These are phyloP conservation scores for Hoplostethus atlanticus DNA, from an alignment of 2,797 vertebrate genomes.

Conservation along the genomic window DNA sequence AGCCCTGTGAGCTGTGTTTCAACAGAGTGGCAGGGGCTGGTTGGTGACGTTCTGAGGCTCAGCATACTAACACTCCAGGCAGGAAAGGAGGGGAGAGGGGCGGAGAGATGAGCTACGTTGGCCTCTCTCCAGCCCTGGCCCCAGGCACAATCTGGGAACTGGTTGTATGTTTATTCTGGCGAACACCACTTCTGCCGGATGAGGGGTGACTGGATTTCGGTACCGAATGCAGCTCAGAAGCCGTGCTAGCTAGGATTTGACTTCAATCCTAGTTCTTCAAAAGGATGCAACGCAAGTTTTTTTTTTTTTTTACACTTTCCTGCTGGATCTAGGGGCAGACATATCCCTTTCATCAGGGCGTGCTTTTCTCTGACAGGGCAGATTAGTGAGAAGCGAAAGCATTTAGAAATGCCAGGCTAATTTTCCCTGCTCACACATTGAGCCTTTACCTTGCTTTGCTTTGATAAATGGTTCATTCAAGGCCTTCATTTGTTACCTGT, in stretches of 20 bases:
- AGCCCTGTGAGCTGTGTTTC: slow-evolving; percentile 44
- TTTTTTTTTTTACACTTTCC: slow-evolving; percentile 29
- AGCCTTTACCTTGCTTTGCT: slow-evolving; percentile 57
- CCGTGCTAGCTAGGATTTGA: slow-evolving; percentile 64
- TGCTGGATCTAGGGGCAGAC: slow-evolving; percentile 64
- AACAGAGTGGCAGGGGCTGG: slow-evolving; percentile 36
- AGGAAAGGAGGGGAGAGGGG: slow-evolving; percentile 11
- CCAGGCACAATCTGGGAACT: slow-evolving; percentile 47
- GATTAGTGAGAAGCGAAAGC: slow-evolving; percentile 72
- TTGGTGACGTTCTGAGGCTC: slow-evolving; percentile 31
- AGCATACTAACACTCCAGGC: slow-evolving; percentile 28
- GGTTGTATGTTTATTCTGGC: slow-evolving; percentile 52
- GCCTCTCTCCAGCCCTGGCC: slow-evolving; percentile 51
- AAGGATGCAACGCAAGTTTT: slow-evolving; percentile 36
- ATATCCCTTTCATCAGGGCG: slow-evolving; percentile 75
- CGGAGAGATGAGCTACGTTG: slow-evolving; percentile 33
- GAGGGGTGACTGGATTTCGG: slow-evolving; percentile 59
- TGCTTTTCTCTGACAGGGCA: slow-evolving; percentile 77
- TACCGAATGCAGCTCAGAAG: slow-evolving; percentile 42
- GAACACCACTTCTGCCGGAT: slow-evolving; percentile 59
- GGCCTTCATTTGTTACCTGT: slow-evolving; percentile 29
- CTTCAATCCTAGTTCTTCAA: slow-evolving; percentile 70
- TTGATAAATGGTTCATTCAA: slow-evolving; percentile 62
- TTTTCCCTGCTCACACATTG: slow-evolving; percentile 57
- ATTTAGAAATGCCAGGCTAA: slow-evolving; percentile 64